These are phyloP conservation scores for Saguinus imperator DNA, from an alignment of 2,113 vertebrate species.

Conservation along the genomic window DNA sequence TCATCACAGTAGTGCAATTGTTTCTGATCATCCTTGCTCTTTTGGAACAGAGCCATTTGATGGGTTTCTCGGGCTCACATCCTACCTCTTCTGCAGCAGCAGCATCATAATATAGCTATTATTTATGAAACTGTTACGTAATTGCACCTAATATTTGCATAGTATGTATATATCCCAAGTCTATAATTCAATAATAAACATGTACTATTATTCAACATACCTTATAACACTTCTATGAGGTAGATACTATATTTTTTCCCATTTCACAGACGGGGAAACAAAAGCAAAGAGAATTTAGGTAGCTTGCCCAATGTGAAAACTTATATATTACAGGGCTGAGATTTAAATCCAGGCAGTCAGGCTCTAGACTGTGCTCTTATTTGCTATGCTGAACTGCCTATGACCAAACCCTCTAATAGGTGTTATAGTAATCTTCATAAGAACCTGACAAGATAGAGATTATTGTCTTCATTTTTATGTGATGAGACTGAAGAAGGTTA, in stretches of 20 bases:
- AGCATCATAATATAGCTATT: neutral
- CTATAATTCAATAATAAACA: neutral
- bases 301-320: neutral
- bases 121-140: neutral
- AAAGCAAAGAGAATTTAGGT: slow-evolving; percentile 13
- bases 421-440: neutral
- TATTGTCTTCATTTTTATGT: slow-evolving; percentile 10
- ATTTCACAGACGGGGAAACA: neutral
- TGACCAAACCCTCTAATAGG: neutral
- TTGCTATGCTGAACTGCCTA: neutral
- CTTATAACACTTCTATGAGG: neutral
- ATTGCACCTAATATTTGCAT: neutral
- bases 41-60: neutral
- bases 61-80: neutral
- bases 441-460: neutral
- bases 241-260: neutral
- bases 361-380: neutral
- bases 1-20: neutral
- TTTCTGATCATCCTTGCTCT: neutral
- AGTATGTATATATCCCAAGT: neutral
- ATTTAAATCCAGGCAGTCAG: neutral
- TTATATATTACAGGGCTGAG: neutral
- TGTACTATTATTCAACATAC: neutral
- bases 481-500: neutral
- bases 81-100: neutral